phyloP scores from a whole-genome alignment of 2,797 vertebrate genomes.

The Tinamus major region DNA sequence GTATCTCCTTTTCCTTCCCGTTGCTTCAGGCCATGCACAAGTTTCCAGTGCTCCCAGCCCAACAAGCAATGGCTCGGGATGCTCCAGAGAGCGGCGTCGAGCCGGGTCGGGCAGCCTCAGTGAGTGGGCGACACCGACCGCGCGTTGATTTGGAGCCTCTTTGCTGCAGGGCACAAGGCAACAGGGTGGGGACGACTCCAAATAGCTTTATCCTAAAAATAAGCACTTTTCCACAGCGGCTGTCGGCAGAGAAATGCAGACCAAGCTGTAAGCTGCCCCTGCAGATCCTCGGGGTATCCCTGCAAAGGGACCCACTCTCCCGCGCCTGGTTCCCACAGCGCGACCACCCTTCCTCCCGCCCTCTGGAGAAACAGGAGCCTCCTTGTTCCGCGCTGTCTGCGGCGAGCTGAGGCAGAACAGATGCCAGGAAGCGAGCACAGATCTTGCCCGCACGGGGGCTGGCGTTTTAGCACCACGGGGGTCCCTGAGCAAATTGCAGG shows the following conservation, averaged over 20 bases:
- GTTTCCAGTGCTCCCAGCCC: background rate
- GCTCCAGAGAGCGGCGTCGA: background rate
- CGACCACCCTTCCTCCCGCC: background rate
- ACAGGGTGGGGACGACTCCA: rapidly evolving
- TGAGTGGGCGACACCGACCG: no score
- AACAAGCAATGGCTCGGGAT: background rate
- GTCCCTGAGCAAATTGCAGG: rapidly evolving
- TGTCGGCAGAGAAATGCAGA: background rate
- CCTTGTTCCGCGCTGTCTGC: background rate
- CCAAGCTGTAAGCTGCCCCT: no score
- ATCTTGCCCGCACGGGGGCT: background rate
- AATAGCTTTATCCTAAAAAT: background rate
- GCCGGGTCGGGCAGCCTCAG: no score
- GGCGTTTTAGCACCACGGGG: background rate
- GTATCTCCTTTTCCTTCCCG: no score
- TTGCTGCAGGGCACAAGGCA: background rate
- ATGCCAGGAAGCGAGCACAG: background rate
- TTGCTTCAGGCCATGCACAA: background rate
- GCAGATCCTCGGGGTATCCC: rapidly evolving
- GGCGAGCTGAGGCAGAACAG: background rate
- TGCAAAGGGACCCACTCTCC: rapidly evolving
- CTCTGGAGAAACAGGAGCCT: background rate
- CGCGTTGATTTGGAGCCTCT: background rate
- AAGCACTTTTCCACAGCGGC: background rate
- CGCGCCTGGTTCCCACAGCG: background rate